Evolutionary conservation across 1,140 invertebrate genomes (phyloP), one percentile per base, ranked within the genome.

Genomic region (Drosophila seguyi): DNA sequence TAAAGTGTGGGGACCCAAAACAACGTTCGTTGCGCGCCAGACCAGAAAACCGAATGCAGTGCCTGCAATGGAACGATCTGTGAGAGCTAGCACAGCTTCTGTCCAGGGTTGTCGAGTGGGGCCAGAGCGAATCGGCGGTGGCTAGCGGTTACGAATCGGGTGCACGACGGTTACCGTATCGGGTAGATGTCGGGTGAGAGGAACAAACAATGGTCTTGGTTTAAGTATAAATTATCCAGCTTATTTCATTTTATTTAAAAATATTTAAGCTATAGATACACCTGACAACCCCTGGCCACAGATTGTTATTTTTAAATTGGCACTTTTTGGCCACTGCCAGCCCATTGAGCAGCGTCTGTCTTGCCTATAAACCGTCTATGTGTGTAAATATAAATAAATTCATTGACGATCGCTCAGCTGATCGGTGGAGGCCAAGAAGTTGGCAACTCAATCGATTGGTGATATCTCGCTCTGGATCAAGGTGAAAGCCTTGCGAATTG

Each of bases 11-110:
- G 79, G 67, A 75, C 85, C 81, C 76, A 78, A 68, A 63, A 69
- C 85, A 88, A 90, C 86, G 85, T 90, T 81, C 86, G 85, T 69
- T 55, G 85, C 81, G 67, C 79, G 78, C 81, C 81, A 90, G 50
- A 85, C 86, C 81, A 90, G 86, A 90, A 85, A 90, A 73, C 81
- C 86, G 81, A 90, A 85, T 90, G 85, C 85, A 90, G 68, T 82
- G 63, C 42, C 48, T 52, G 53, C 75, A 74, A 60, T 53, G 67
- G 47, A 72, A 69, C 56, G 39, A 72, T 66, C 62, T 41, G 38
- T 59, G 61, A 53, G 42, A 75, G 68, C 61, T 18, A 42, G 62
- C 58, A 38, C 52, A 59, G 61, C 39, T 42, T 61, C 22, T 8
- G 18, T 14, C 0, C 27, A 81, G 84, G 61, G 84, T 72, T 81